These are phyloP conservation scores for Anser cygnoides DNA, from an alignment of 2,113 vertebrate genomes.

Conservation along the genomic window DNA sequence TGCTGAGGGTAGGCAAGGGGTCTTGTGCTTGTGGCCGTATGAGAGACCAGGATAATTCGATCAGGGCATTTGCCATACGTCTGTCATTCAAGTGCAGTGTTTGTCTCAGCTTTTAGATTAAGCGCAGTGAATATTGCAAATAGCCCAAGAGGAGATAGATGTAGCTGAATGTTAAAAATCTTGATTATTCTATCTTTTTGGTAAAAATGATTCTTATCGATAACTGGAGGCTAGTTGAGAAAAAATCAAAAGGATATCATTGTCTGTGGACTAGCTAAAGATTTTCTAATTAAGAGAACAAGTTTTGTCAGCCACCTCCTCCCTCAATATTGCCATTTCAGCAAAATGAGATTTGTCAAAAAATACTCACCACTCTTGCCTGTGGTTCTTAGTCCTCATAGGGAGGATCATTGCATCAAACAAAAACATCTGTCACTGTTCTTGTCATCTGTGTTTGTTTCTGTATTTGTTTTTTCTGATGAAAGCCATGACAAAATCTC, in stretches of 20 bases:
- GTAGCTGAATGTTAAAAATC: neutral
- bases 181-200: neutral
- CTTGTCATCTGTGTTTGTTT: constrained; percentile 38
- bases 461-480: constrained; percentile 40
- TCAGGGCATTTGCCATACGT: neutral
- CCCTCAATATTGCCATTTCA: neutral
- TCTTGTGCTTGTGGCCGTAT: neutral
- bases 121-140: neutral
- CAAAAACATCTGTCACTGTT: constrained; percentile 31
- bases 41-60: neutral
- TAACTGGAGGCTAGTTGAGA: neutral
- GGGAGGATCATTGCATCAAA: constrained; percentile 13
- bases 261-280: neutral
- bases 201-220: neutral
- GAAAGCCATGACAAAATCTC: constrained; percentile 38
- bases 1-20: neutral
- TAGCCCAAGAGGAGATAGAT: neutral
- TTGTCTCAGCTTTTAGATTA: constrained; percentile 12
- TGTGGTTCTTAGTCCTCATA: neutral
- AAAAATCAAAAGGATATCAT: neutral
- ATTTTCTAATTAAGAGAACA: constrained; percentile 31
- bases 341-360: constrained; percentile 4
- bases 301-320: neutral
- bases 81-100: neutral
- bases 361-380: constrained; percentile 5